phyloP scores from a whole-genome alignment of 2,888 invertebrate genomes.

The Hypomecis atomaria region DNA sequence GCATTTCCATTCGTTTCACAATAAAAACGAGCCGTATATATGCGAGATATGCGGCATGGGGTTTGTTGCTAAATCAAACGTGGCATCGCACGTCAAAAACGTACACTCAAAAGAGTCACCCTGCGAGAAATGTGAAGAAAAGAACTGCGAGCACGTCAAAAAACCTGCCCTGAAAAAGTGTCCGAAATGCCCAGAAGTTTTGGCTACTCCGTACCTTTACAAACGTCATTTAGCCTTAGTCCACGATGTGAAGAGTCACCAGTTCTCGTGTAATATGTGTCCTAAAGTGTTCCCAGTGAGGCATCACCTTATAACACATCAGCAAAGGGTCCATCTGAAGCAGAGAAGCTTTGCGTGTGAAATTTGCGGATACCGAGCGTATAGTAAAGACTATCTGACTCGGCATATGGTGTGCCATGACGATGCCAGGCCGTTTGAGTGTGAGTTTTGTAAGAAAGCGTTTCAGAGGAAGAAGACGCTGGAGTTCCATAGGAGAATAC shows the following conservation, averaged over 20 bases:
- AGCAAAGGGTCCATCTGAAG: constrained; percentile 67
- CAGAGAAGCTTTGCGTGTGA: constrained; percentile 65
- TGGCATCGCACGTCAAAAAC: constrained; percentile 60
- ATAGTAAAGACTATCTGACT: constrained; percentile 73
- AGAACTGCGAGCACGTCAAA: constrained; percentile 11
- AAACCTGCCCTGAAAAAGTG: constrained; percentile 50
- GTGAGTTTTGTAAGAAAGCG: constrained; percentile 82
- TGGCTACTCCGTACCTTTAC: constrained; percentile 62
- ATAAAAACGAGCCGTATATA: constrained; percentile 51
- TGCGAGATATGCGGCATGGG: constrained; percentile 71
- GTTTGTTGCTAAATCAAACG: constrained; percentile 60
- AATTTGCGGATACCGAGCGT: constrained; percentile 70
- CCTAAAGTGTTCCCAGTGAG: constrained; percentile 59
- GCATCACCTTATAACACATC: constrained; percentile 61
- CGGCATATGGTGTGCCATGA: constrained; percentile 84
- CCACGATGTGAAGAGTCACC: constrained; percentile 64
- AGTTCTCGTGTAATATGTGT: constrained; percentile 69
- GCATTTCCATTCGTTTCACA: constrained; percentile 61
- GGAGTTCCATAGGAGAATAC: constrained; percentile 81
- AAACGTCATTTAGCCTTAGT: constrained; percentile 67
- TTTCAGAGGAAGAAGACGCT: constrained; percentile 84
- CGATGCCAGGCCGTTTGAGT: constrained; percentile 82
- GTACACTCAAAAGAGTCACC: constrained; percentile 52
- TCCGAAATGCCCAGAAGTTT: constrained; percentile 63
- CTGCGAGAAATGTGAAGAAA: constrained; percentile 51